These are phyloP conservation scores for Neofelis nebulosa DNA, from an alignment of 2,113 vertebrate species.

Conservation along the genomic window DNA sequence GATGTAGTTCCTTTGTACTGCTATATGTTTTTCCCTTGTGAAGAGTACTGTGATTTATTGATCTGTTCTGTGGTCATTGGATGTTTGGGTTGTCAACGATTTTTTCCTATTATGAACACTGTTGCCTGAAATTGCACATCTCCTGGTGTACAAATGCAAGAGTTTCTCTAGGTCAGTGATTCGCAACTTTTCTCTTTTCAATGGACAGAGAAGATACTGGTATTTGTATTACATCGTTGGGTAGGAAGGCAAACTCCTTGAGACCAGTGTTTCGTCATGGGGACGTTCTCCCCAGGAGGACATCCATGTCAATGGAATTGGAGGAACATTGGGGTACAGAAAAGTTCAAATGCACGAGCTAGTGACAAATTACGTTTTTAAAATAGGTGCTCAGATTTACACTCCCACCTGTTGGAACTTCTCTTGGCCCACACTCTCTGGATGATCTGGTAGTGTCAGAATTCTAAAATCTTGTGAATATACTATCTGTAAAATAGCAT, in stretches of 20 bases:
- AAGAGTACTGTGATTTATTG: not conserved
- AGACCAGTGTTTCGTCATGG: not conserved
- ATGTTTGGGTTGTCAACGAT: not conserved
- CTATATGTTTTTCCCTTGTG: not conserved
- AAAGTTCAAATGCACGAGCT: not conserved
- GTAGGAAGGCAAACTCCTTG: not conserved
- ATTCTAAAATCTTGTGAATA: not conserved
- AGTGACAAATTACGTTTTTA: not conserved
- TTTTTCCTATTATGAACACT: not conserved
- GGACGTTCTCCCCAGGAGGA: not conserved
- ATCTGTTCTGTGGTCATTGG: not conserved
- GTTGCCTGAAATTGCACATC: not conserved
- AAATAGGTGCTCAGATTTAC: not conserved
- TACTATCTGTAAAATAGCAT: not conserved
- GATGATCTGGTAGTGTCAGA: not conserved
- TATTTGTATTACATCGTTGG: not conserved
- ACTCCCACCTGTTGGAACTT: not conserved
- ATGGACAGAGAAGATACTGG: not conserved
- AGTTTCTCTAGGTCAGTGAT: not conserved
- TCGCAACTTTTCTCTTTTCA: not conserved
- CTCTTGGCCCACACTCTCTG: not conserved
- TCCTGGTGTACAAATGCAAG: not conserved
- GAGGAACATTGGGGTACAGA: accelerated
- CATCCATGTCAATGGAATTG: not conserved
- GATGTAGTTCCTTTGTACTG: not conserved